Base-by-base conservation (phyloP, 1,140 invertebrate genomes). In the Hestina assimilis region DNA sequence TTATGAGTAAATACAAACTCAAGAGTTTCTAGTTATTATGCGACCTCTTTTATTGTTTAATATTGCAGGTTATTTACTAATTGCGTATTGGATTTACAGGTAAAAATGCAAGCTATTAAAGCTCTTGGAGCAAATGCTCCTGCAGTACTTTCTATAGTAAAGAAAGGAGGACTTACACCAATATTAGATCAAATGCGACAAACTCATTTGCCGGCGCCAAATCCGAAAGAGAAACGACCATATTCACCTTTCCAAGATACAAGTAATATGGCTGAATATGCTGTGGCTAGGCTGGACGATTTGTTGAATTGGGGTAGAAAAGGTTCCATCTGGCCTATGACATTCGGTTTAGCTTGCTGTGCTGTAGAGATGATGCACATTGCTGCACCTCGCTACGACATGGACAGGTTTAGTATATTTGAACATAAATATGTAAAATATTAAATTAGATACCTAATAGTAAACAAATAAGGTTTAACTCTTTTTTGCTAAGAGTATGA, bases 351-450 rank as follows among this genome's bases (percentile, higher is more conserved):
- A 63, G 98, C 98, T 0, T 99, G 98, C 71, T 99, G 98, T 91
- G 98, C 98, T 60, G 97, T 99, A 0, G 98, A 99, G 90, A 99
- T 99, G 98, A 99, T 99, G 98, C 98, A 99, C 89, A 97, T 99
- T 55, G 98, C 98, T 61, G 98, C 97, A 28, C 97, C 98, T 4
- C 90, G 98, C 65, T 99, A 99, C 79, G 98, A 99, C 77, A 98
- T 99, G 96, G 98, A 98, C 90, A 91, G 92, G 89, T 91, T 69
- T 48, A 23, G 7, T 40, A 21, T 0, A 42, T 35, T 35, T 28
- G 3, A 6, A 28, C 1, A 28, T 2, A 1, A 6, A 9, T 28
- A 26, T 26, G 9, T 21, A 6, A 5, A 9, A 42, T 19, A 23
- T 11, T 24, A 42, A 6, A n/a, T n/a, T n/a, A n/a, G n/a, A n/a